A percentile compares a stretch with the other conserved stretches of the same genome.
phyloP scores from a whole-genome alignment of 2,888 invertebrate species.

The Azorinus chamasolen region DNA sequence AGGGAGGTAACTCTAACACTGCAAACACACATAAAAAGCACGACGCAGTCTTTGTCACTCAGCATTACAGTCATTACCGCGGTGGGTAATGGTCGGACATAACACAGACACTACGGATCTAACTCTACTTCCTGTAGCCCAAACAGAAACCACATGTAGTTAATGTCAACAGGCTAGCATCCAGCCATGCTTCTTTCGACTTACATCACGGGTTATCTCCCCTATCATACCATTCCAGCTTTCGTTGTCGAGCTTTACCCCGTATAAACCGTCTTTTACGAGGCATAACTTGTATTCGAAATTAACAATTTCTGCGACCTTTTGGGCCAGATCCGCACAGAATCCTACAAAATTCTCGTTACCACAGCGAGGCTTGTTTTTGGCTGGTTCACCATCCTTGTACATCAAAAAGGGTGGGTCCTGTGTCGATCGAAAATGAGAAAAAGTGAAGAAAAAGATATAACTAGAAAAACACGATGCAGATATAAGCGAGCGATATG shows the following conservation, averaged over 20 bases:
- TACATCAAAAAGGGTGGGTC: conserved; percentile 82
- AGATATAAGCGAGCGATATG: too few relatives aligned
- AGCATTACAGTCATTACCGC: too few relatives aligned
- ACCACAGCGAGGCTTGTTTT: conserved; percentile 87
- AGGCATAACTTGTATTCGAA: conserved; percentile 85
- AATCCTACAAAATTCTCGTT: conserved; percentile 91
- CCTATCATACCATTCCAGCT: conserved; percentile 86
- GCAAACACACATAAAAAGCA: too few relatives aligned
- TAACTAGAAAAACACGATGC: too few relatives aligned
- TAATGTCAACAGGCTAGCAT: too few relatives aligned
- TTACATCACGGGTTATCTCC: conserved; percentile 83
- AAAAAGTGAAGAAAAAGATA: background rate
- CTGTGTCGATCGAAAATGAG: conserved; percentile 62
- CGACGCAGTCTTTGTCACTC: too few relatives aligned
- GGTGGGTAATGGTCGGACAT: too few relatives aligned
- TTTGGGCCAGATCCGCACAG: conserved; percentile 86
- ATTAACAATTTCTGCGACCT: conserved; percentile 83
- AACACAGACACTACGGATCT: too few relatives aligned
- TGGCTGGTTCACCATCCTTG: conserved; percentile 50
- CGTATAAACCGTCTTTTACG: conserved; percentile 81
- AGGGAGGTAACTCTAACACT: too few relatives aligned
- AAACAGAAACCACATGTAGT: too few relatives aligned
- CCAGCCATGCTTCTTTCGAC: conserved; percentile 52
- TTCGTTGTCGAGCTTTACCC: conserved; percentile 73
- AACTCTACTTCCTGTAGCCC: too few relatives aligned